Evolutionary conservation across 2,888 invertebrate species (phyloP), one percentile per base, ranked within the genome.

Genomic region (Achlya flavicornis): DNA sequence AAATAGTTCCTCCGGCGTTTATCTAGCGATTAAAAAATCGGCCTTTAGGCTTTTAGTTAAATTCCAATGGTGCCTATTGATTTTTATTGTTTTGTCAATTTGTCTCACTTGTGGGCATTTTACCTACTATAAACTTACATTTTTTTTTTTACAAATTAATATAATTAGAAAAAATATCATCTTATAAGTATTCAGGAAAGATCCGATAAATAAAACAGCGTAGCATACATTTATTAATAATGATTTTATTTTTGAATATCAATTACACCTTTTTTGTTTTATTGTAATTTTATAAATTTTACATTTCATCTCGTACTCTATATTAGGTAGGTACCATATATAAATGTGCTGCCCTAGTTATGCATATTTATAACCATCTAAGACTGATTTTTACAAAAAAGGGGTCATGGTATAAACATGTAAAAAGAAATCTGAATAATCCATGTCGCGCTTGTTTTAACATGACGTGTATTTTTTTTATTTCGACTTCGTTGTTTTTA

Each of bases 241-340:
- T 88, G 85, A 88, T 84, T 89, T 89, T 87, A 88, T 90, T 87
- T 77, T 88, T 87, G 86, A 90, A 90, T 91, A 89, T 88, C 89
- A 90, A 90, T 90, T 90, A 90, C 90, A 89, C 82, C 26, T 85
- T 86, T 84, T 80, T 69, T 81, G 74, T 77, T 85, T 87, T 87
- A 83, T 85, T 85, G 80, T 87, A 86, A 86, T 83, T 84, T 87
- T 90, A 90, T 88, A 89, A 89, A 89, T 80, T 84, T 87, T 88
- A 89, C 85, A 84, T 83, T 77, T 73, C 76, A 75, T 72, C 79
- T 83, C 81, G 79, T 85, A 84, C 67, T 78, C 79, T 81, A 77
- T 82, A 74, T 79, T 79, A 78, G 77, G 71, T 79, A 78, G 77
- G 71, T 77, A 76, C 74, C 77, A 81, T 82, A 85, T 81, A 86